A percentile compares a stretch with the other conserved stretches of the same genome.
Evolutionary conservation across 2,888 invertebrate genomes (phyloP).

Genomic region (Endotricha flammealis): DNA sequence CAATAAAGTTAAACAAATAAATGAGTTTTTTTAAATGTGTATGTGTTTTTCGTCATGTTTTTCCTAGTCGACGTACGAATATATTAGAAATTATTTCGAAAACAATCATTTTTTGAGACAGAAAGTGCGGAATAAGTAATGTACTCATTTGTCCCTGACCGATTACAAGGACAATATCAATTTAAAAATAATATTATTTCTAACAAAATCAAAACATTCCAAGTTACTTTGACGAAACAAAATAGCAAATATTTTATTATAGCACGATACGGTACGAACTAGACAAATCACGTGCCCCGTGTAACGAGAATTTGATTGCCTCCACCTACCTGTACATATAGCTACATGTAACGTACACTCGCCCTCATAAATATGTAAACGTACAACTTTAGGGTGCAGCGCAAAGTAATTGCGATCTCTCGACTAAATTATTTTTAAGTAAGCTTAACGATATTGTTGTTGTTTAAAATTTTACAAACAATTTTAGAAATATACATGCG

Average conservation of each 20-base stretch:
- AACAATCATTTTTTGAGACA: no score
- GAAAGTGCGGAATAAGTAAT: no score
- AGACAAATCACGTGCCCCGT: conserved; percentile 22
- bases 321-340: conserved; percentile 11
- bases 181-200: no score
- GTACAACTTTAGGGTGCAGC: conserved; percentile 10
- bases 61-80: no score
- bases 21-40: no score
- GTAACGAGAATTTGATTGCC: conserved; percentile 33
- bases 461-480: neutral
- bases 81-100: no score
- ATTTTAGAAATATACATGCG: no score
- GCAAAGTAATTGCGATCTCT: conserved; percentile 9
- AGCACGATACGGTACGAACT: conserved; percentile 9
- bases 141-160: no score
- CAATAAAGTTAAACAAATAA: no score
- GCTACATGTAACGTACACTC: conserved; percentile 6
- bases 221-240: neutral
- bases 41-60: no score
- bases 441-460: conserved; percentile 6
- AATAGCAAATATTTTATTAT: conserved; percentile 17
- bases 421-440: conserved; percentile 9
- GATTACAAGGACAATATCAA: no score
- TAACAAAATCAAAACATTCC: neutral
- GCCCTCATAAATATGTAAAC: conserved; percentile 11